Conservation (phyloP, 2,888 invertebrate genomes). For the Meta bourneti region DNA sequence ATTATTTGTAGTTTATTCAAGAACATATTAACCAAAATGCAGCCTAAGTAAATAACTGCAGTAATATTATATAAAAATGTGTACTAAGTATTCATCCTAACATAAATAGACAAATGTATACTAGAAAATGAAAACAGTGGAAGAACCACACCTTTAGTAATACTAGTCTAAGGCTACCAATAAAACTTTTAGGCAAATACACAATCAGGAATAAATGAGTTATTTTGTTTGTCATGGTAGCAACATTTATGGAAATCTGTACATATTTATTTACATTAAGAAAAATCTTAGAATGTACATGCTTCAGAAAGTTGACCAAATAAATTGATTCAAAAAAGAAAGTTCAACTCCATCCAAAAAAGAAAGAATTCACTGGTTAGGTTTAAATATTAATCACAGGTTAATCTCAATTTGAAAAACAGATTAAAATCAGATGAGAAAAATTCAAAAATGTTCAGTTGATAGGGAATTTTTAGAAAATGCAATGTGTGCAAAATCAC, state of each 20-base stretch:
- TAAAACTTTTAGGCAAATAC: not conserved
- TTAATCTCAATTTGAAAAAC: not conserved
- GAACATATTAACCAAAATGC: not conserved
- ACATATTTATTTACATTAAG: too few relatives aligned
- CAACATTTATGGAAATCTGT: too few relatives aligned
- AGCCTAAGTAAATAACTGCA: not conserved
- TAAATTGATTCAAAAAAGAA: too few relatives aligned
- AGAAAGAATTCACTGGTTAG: too few relatives aligned
- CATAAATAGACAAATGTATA: not conserved
- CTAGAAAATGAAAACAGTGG: not conserved
- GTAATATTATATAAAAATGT: not conserved
- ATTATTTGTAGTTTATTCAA: too few relatives aligned
- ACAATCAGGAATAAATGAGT: too few relatives aligned
- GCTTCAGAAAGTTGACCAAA: too few relatives aligned
- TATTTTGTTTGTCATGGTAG: too few relatives aligned
- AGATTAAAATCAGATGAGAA: not conserved
- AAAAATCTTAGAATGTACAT: too few relatives aligned
- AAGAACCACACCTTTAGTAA: not conserved
- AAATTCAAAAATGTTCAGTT: not conserved
- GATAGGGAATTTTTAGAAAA: not conserved
- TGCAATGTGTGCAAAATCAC: not conserved
- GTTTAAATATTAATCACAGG: not conserved
- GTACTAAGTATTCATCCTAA: conserved; percentile 11
- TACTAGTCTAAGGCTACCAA: not conserved
- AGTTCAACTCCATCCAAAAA: too few relatives aligned